Evolutionary conservation across 2,888 invertebrate species (phyloP).

Genomic region (Tryphoninae sp.): DNA sequence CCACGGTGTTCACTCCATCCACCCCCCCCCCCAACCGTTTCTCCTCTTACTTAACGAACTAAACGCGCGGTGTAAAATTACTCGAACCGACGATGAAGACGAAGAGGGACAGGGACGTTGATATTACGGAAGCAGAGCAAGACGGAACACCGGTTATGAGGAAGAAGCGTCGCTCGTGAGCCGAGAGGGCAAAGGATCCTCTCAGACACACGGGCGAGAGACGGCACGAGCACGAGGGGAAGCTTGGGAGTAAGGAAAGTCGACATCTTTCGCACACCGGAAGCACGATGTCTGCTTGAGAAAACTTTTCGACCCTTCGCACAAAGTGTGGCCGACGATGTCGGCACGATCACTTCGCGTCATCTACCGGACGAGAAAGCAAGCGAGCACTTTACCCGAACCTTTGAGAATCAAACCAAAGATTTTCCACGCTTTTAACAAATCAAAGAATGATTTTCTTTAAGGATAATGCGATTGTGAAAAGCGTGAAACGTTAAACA

Average conservation of each 20-base stretch:
- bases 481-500: no score
- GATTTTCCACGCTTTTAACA: no score
- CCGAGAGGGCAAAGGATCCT: conserved; percentile 47
- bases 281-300: conserved; percentile 17
- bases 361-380: neutral
- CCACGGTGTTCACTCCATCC: neutral
- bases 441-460: no score
- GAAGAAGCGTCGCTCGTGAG: conserved; percentile 33
- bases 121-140: conserved; percentile 13
- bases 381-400: neutral
- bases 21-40: neutral
- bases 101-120: conserved; percentile 4
- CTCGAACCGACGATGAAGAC: conserved; percentile 46
- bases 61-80: conserved; percentile 53
- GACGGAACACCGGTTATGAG: conserved; percentile 15
- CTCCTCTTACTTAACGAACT: conserved; percentile 54
- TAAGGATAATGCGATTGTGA: no score
- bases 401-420: no score
- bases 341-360: neutral
- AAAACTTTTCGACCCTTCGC: conserved; percentile 28
- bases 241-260: neutral
- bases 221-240: neutral
- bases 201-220: conserved; percentile 36
- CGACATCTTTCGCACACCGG: conserved; percentile 24
- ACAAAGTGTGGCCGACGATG: conserved; percentile 6